These are phyloP conservation scores for Helobdella robusta DNA, from an alignment of 2,888 invertebrate genomes.

Conservation along the genomic window DNA sequence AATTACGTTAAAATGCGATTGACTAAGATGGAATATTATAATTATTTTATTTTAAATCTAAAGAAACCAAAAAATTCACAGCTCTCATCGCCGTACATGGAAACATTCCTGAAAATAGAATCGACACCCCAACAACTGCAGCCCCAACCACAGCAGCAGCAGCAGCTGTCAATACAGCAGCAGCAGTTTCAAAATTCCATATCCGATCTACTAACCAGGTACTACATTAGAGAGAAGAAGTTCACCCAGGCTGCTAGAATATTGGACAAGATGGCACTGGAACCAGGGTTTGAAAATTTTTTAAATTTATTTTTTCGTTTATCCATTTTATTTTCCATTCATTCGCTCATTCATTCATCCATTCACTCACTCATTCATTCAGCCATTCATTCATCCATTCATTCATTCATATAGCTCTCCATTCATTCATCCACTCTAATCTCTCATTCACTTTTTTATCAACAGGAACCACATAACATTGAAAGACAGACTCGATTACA, in stretches of 20 bases:
- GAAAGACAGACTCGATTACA: constrained; percentile 73
- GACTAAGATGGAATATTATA: too few relatives aligned
- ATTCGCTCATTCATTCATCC: too few relatives aligned
- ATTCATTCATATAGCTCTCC: too few relatives aligned
- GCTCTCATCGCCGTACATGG: constrained; percentile 60
- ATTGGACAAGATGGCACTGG: constrained; percentile 73
- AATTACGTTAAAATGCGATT: too few relatives aligned
- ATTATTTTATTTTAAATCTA: too few relatives aligned
- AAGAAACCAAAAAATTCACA: constrained; percentile 35
- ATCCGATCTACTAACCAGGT: constrained; percentile 85
- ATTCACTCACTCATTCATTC: too few relatives aligned
- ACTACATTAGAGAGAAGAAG: constrained; percentile 81
- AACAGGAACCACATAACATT: constrained; percentile 67
- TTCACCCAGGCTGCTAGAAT: constrained; percentile 85
- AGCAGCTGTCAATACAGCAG: neutral
- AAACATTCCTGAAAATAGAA: constrained; percentile 60
- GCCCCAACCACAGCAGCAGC: constrained; percentile 27
- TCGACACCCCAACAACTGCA: neutral
- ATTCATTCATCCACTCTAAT: too few relatives aligned
- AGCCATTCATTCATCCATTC: too few relatives aligned
- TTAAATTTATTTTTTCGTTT: constrained; percentile 34
- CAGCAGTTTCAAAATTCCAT: constrained; percentile 54
- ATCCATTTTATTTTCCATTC: too few relatives aligned
- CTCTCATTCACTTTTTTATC: too few relatives aligned
- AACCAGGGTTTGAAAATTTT: constrained; percentile 40